Conservation (phyloP, 2,888 invertebrate genomes). For the Cheilosia pagana region DNA sequence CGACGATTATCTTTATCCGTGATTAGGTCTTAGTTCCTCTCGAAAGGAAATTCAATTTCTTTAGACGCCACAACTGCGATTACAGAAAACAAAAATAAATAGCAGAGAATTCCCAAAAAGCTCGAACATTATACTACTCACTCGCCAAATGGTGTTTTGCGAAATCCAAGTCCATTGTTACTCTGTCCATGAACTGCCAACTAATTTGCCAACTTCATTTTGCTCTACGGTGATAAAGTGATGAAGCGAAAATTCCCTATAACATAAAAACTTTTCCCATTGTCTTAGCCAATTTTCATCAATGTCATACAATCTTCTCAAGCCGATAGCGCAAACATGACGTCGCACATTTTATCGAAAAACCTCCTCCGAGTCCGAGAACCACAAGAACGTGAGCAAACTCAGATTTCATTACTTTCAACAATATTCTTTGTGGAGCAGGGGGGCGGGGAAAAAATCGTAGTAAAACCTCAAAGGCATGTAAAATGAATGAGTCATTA, state of each 20-base stretch:
- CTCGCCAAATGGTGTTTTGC: neutral
- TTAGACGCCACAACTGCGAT: neutral
- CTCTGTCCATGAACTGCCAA: neutral
- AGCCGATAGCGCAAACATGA: conserved; percentile 43
- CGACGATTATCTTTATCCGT: no score
- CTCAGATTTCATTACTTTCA: conserved; percentile 51
- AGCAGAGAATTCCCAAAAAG: neutral
- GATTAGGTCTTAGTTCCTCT: no score
- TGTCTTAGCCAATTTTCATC: conserved; percentile 54
- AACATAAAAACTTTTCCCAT: conserved; percentile 49
- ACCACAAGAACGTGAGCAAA: conserved; percentile 19
- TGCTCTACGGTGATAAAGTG: conserved; percentile 26
- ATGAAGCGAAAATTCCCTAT: conserved; percentile 25
- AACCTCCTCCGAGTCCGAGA: conserved; percentile 1
- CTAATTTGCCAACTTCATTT: conserved; percentile 40
- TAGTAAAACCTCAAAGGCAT: conserved; percentile 51
- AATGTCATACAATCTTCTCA: conserved; percentile 34
- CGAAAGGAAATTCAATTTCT: neutral
- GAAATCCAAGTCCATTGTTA: conserved; percentile 3
- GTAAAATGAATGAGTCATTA: conserved; percentile 63
- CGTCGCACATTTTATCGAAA: conserved; percentile 32
- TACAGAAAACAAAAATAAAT: neutral
- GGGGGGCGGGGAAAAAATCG: conserved; percentile 26
- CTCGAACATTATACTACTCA: neutral
- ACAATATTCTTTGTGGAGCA: conserved; percentile 10